Conservation (phyloP, 2,888 invertebrate species). For the Liodrosophila aerea region DNA sequence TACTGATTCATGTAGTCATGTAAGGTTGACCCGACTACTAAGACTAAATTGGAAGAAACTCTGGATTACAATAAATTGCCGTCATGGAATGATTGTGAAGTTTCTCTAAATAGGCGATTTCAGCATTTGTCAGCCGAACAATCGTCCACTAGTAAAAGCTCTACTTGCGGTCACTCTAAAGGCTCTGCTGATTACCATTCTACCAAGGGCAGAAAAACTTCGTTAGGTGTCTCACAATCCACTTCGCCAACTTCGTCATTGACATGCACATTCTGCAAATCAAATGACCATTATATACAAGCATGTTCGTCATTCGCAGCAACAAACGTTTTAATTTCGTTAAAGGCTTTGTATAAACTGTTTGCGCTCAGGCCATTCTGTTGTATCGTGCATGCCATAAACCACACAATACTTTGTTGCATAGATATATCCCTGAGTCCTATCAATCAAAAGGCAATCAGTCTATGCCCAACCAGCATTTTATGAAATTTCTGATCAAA, state of each 20-base stretch:
- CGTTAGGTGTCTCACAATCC: neutral
- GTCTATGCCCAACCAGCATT: too few relatives aligned
- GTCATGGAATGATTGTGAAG: too few relatives aligned
- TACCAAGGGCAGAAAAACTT: neutral
- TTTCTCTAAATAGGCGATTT: too few relatives aligned
- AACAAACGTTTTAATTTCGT: neutral
- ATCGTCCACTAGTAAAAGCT: too few relatives aligned
- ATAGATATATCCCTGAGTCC: too few relatives aligned
- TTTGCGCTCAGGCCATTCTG: neutral
- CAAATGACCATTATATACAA: conserved; percentile 1
- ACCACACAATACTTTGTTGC: neutral
- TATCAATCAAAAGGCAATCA: too few relatives aligned
- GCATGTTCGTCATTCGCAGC: neutral
- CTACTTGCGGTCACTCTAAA: too few relatives aligned
- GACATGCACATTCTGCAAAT: conserved; percentile 3
- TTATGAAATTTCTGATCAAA: too few relatives aligned
- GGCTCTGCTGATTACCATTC: too few relatives aligned
- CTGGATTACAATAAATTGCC: too few relatives aligned
- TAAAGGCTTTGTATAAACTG: neutral
- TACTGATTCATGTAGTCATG: conserved; percentile 5
- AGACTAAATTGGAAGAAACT: neutral
- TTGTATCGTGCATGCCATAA: neutral
- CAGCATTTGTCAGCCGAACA: too few relatives aligned
- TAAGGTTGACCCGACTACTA: neutral
- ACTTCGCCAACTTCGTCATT: too few relatives aligned